Base-by-base conservation (phyloP, 2,888 invertebrate genomes). In the Unio pictorum region DNA sequence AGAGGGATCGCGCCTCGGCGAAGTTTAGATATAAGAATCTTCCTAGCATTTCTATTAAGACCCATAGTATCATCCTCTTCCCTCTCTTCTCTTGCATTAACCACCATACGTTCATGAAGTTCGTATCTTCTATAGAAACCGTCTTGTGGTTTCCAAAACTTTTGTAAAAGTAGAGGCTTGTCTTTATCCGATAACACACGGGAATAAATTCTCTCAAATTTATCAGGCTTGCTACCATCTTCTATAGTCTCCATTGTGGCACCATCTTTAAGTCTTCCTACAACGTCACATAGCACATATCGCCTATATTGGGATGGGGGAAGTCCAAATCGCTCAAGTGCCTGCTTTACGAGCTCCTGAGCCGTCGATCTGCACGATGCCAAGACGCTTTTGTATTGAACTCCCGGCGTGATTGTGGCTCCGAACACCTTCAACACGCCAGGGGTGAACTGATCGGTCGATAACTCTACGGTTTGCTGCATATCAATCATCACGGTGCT, bases 71-170 rank as follows among this genome's bases (percentile, higher is more conserved):
- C 86, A 66, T 84, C 81, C 18, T 78, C 76, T 23, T 71, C 74
- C 18, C 75, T 69, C 23, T 73, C 68, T 61, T 78, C 75, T 56
- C 72, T 62, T 34, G 80, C 73, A 55, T 81, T 83, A 28, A 81
- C 74, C 60, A 80, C 78, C 55, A 72, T 72, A 18, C 84, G 82
- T 57, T 80, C 73, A 28, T 83, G 82, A n/a, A 88, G 73, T 71
- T 88, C 88, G 69, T 87, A 88, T 64, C 88, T 75, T 71, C 88
- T 78, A 71, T 80, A 80, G 63, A 78, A 84, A 20, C 86, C 86
- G n/a, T 82, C 84, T 45, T 81, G 74, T n/a, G 88, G 88, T 64
- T 85, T 84, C 88, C 87, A 88, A 72, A 84, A 85, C 60, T 83
- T 82, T 67, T 87, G 87, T 54, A 88, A 74, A 17, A 85, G 76